Conservation (phyloP, 1,140 invertebrate genomes). For the Drosophila kohkoa region DNA sequence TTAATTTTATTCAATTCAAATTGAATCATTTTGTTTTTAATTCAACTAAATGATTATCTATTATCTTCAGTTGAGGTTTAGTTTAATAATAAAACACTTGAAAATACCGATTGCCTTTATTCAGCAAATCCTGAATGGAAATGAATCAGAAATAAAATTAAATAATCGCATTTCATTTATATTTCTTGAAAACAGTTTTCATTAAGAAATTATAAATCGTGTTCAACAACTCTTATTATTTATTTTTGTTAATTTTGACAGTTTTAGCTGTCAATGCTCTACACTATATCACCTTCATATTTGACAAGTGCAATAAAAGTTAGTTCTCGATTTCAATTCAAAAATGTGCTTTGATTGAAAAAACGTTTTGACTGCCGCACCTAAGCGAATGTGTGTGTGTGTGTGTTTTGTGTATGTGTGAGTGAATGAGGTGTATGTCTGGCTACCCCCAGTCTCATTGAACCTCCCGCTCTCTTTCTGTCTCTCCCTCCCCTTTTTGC, state of each 20-base stretch:
- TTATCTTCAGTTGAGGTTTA: too few species aligned
- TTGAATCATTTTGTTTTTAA: too few species aligned
- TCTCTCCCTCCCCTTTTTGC: background rate
- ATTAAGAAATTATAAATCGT: too few species aligned
- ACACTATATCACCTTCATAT: background rate
- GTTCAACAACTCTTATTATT: too few species aligned
- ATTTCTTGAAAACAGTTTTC: too few species aligned
- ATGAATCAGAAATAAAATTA: too few species aligned
- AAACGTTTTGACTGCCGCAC: constrained; percentile 1
- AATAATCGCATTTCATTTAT: too few species aligned
- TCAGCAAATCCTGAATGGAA: too few species aligned
- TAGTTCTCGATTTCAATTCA: background rate
- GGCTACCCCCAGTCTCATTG: constrained; percentile 1
- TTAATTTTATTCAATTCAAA: too few species aligned
- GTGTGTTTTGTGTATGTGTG: background rate
- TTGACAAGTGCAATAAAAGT: background rate
- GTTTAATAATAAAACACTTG: too few species aligned
- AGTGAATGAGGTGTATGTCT: constrained; percentile 22
- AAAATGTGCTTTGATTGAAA: background rate
- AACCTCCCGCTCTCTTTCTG: background rate
- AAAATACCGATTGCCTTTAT: too few species aligned
- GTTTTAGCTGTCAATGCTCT: background rate
- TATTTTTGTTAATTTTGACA: background rate
- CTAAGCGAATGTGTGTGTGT: background rate
- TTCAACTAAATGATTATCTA: too few species aligned